Conservation (phyloP, 2,113 vertebrate species). For the Peucedramus taeniatus region DNA sequence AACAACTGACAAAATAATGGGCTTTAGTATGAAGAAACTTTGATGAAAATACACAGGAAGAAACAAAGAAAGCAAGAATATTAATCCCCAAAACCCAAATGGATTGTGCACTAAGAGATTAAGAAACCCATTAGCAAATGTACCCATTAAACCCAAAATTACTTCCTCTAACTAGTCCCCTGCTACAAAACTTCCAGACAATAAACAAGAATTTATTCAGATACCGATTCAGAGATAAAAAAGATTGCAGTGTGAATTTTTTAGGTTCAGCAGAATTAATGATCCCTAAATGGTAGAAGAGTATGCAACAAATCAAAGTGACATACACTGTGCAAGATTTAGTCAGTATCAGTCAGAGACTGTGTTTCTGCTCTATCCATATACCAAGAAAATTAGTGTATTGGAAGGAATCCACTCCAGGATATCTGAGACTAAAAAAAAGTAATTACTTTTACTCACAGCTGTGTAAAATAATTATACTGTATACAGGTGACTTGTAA, state of each 20-base stretch:
- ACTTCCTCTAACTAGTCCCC: background rate
- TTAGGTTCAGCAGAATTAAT: background rate
- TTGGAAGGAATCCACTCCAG: background rate
- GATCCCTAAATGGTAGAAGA: background rate
- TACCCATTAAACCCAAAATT: background rate
- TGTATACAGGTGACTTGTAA: slow-evolving; percentile 34
- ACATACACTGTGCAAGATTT: background rate
- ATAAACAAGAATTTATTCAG: background rate
- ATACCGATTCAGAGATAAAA: background rate
- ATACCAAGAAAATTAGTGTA: background rate
- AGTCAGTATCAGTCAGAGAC: background rate
- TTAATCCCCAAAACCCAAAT: background rate
- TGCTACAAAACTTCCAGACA: background rate
- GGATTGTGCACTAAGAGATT: background rate
- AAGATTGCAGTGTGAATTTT: background rate
- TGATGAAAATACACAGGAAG: background rate
- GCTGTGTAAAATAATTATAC: slow-evolving; percentile 35
- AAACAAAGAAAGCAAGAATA: background rate
- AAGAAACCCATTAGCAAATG: background rate
- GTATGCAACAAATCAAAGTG: background rate
- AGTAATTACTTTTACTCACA: slow-evolving; percentile 23
- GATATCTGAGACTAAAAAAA: background rate
- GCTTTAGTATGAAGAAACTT: background rate
- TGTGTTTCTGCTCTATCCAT: background rate
- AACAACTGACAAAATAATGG: background rate